Evolutionary conservation across 2,797 vertebrate species (phyloP), one percentile per base, ranked within the genome.

Genomic region (Sandelia bainsii): DNA sequence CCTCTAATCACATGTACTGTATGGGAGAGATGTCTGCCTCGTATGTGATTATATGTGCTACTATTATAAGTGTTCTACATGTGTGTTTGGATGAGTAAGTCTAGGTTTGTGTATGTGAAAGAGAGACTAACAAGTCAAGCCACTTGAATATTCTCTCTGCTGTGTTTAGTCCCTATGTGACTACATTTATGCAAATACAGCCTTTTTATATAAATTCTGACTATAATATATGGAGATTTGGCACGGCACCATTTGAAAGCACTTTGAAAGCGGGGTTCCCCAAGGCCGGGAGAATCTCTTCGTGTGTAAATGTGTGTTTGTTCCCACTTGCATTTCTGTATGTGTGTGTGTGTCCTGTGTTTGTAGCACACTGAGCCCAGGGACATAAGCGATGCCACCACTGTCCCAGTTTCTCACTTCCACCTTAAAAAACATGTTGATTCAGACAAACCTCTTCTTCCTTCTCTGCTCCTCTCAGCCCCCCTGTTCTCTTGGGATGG

Each of bases 321-420:
- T 83, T 82, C 62, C 19, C 27, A 6, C 70, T 75, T 67, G 67
- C 50, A 50, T 82, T 57, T 77, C 51, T 77, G 75, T 60, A 6
- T 50, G 17, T 77, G 61, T 78, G 75, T 87, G 80, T 81, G 80
- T 86, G 85, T 82, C 64, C 74, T 76, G 77, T 88, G 84, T 90
- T 91, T 93, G 89, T 72, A 78, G 70, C 81, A 4, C 61, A 23
- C 80, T 62, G 87, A 90, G 89, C 93, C 90, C 80, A 69, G 94
- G 92, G 92, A 94, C 91, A 93, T 92, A 91, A 91, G 83, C 66
- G 25, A 91, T 91, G 91, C 91, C 84, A 87, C 89, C 88, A 89
- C 87, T 93, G 91, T 93, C 92, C 94, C 91, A 93, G 85, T 93
- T 94, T 93, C 80, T 81, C 82, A 79, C 88, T 92, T 84, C 86